Conservation (phyloP, 2,888 invertebrate genomes). For the Mimachlamys varia region DNA sequence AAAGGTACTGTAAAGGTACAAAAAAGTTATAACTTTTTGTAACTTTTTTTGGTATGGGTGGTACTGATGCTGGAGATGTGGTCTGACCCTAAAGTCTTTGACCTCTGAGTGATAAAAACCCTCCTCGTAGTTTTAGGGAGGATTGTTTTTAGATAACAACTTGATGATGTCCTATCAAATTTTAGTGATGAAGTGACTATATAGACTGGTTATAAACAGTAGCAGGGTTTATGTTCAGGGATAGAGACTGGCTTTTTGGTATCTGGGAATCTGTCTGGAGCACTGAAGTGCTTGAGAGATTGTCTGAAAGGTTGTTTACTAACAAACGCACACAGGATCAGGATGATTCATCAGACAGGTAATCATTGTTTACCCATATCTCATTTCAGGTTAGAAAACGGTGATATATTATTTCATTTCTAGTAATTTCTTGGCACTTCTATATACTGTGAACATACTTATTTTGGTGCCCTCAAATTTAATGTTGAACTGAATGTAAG, state of each 20-base stretch:
- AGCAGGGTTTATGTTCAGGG: background rate
- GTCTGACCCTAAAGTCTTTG: background rate
- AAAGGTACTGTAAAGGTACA: no score
- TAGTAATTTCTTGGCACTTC: no score
- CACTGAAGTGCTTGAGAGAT: background rate
- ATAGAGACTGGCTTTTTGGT: background rate
- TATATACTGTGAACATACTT: no score
- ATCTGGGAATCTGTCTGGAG: background rate
- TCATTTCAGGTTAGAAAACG: no score
- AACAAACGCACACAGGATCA: background rate
- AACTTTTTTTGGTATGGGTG: no score
- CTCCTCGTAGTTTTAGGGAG: background rate
- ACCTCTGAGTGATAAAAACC: background rate
- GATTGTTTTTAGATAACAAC: background rate
- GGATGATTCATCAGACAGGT: background rate
- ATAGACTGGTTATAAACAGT: background rate
- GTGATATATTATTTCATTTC: no score
- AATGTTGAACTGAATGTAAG: no score
- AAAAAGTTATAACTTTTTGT: no score
- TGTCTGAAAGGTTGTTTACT: conserved; percentile 2
- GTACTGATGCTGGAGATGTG: background rate
- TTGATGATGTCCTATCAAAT: background rate
- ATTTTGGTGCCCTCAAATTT: no score
- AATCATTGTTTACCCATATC: background rate
- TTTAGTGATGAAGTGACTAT: background rate